These are phyloP conservation scores for Acropora yongei DNA, from an alignment of 64 coral and sea anemone species.

Conservation along the genomic window DNA sequence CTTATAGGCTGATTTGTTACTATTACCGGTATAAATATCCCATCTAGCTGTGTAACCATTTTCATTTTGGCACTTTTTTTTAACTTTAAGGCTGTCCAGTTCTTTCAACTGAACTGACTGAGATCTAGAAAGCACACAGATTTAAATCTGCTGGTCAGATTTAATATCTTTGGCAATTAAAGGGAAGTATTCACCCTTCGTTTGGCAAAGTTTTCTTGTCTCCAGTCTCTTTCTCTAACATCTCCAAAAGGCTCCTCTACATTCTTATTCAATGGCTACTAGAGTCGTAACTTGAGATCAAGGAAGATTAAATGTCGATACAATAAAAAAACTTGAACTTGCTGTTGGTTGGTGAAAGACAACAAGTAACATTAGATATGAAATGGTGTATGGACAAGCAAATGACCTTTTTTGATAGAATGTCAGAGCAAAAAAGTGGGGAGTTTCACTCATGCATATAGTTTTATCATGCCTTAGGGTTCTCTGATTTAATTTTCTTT, in stretches of 20 bases:
- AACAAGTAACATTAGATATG: neutral
- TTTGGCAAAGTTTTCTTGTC: too few species aligned
- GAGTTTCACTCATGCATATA: too few species aligned
- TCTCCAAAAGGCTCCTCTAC: too few species aligned
- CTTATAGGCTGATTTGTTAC: too few species aligned
- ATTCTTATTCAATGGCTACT: neutral
- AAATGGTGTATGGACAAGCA: neutral
- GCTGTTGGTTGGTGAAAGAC: neutral
- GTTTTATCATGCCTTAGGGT: too few species aligned
- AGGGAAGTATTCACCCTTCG: neutral
- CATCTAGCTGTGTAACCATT: too few species aligned
- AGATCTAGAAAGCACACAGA: neutral
- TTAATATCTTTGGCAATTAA: neutral
- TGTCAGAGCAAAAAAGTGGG: neutral
- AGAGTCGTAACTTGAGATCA: neutral
- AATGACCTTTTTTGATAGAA: neutral
- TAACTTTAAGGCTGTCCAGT: neutral
- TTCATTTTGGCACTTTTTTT: neutral
- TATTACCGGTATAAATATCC: too few species aligned
- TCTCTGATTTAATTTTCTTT: too few species aligned
- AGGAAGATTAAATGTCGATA: neutral
- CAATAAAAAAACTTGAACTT: neutral
- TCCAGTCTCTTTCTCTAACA: too few species aligned
- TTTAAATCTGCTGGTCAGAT: neutral
- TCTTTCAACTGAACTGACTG: neutral